Evolutionary conservation across 2,888 invertebrate genomes (phyloP).

Genomic region (Agonopterix arenella): DNA sequence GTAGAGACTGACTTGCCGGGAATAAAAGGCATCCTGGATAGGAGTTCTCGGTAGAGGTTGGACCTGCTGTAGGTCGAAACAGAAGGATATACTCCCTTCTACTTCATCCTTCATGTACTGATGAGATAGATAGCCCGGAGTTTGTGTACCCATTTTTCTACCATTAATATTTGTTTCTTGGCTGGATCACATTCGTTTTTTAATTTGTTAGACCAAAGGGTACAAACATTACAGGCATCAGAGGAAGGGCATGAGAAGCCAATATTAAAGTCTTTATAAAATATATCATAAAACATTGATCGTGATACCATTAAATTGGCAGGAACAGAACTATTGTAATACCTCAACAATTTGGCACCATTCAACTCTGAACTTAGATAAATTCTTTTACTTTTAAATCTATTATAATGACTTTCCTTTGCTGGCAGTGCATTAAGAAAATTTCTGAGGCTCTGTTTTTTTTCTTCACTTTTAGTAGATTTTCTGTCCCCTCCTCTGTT

Average conservation of each 20-base stretch:
- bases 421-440: no score
- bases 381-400: neutral
- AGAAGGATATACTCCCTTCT: neutral
- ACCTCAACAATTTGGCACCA: no score
- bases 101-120: neutral
- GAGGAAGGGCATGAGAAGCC: slow-evolving; percentile 1
- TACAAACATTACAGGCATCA: slow-evolving; percentile 2
- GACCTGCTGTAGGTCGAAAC: neutral
- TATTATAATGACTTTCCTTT: no score
- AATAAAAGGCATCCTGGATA: slow-evolving; percentile 3
- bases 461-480: no score
- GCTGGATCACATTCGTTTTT: neutral
- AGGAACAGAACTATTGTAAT: no score
- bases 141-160: neutral
- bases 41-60: neutral
- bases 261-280: slow-evolving; percentile 4
- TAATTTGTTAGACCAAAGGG: neutral
- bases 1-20: neutral
- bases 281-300: no score
- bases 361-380: neutral
- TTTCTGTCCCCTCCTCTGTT: no score
- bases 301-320: no score
- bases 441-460: no score
- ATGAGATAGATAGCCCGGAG: neutral
- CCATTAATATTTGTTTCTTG: neutral